phyloP scores from a whole-genome alignment of 2,888 invertebrate species.

The Halictus quadricinctus region DNA sequence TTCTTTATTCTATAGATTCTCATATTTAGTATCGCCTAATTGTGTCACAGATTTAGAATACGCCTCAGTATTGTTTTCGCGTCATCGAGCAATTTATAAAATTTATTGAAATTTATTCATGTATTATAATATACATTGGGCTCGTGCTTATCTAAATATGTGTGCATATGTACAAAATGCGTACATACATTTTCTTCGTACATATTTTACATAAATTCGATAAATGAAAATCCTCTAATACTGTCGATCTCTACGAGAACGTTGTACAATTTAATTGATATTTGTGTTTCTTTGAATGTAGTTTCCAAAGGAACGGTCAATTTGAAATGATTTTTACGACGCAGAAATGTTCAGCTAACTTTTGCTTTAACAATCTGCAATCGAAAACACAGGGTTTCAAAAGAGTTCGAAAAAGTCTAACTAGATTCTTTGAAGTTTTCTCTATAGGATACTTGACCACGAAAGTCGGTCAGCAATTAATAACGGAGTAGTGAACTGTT shows the following conservation, averaged over 20 bases:
- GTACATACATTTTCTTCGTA: background rate
- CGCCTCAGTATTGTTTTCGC: background rate
- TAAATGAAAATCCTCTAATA: background rate
- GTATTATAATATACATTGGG: background rate
- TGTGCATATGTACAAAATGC: background rate
- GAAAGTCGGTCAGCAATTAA: slow-evolving; percentile 9
- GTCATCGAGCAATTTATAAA: background rate
- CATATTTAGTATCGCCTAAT: background rate
- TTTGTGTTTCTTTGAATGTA: background rate
- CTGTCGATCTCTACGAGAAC: background rate
- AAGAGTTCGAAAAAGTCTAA: background rate
- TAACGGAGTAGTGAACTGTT: slow-evolving; percentile 7
- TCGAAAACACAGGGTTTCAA: background rate
- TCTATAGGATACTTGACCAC: background rate
- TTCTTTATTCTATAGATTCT: background rate
- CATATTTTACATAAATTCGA: background rate
- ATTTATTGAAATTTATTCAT: background rate
- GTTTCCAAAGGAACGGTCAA: background rate
- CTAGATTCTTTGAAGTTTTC: background rate
- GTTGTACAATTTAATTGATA: background rate
- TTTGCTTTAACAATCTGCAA: background rate
- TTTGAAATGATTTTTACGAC: background rate
- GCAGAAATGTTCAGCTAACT: background rate
- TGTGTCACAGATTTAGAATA: background rate
- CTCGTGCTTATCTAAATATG: background rate